These are phyloP conservation scores for Falcaria lacertinaria DNA, from an alignment of 2,888 invertebrate species.

Conservation along the genomic window DNA sequence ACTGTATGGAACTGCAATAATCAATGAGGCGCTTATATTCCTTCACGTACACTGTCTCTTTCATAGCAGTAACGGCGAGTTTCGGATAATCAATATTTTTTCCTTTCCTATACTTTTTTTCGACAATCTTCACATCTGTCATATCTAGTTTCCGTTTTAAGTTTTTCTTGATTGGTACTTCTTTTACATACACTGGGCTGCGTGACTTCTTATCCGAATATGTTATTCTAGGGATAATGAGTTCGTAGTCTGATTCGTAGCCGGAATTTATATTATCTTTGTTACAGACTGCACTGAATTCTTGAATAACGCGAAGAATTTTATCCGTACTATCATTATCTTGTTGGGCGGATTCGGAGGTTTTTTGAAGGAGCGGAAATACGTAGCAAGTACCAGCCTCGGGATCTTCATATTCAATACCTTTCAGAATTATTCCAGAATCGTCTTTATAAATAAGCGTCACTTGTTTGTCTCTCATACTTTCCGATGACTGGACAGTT, in stretches of 20 bases:
- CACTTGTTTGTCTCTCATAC: conserved; percentile 10
- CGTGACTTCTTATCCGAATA: conserved; percentile 31
- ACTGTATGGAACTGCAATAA: conserved; percentile 58
- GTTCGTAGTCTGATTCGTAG: conserved; percentile 29
- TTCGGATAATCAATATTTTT: conserved; percentile 64
- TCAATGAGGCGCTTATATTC: conserved; percentile 52
- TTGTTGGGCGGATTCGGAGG: conserved; percentile 3
- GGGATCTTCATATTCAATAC: conserved; percentile 45
- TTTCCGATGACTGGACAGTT: no score
- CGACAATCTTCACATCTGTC: conserved; percentile 29
- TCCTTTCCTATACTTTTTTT: conserved; percentile 56
- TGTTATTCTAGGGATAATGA: conserved; percentile 44
- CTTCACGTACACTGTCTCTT: conserved; percentile 41
- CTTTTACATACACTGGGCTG: conserved; percentile 2
- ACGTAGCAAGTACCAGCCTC: conserved; percentile 43
- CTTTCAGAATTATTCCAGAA: conserved; percentile 35
- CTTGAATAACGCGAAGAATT: conserved; percentile 12
- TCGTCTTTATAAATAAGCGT: conserved; percentile 20
- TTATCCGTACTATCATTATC: conserved; percentile 5
- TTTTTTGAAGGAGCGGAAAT: conserved; percentile 32
- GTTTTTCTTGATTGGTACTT: conserved; percentile 11
- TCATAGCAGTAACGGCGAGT: conserved; percentile 28
- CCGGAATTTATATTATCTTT: conserved; percentile 2
- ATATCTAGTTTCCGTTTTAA: conserved; percentile 54
- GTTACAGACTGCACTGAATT: conserved; percentile 9